These are phyloP conservation scores for Merodon equestris DNA, from an alignment of 2,888 invertebrate genomes.

Conservation along the genomic window DNA sequence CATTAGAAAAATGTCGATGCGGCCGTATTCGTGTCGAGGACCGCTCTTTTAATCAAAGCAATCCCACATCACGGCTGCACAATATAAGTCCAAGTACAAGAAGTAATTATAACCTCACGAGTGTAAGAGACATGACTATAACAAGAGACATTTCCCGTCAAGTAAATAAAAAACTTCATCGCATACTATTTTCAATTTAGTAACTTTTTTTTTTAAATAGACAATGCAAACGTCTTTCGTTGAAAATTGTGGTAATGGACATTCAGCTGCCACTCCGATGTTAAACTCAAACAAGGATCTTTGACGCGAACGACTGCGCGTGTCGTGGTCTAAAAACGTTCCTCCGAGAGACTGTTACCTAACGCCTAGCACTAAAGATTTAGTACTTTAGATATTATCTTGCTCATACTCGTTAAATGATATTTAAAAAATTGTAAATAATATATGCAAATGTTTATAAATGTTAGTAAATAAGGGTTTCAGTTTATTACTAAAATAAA, in stretches of 20 bases:
- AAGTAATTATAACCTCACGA: constrained; percentile 72
- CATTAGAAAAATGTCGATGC: constrained; percentile 83
- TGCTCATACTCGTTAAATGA: constrained; percentile 31
- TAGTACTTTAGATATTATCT: constrained; percentile 37
- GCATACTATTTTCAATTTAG: too few species aligned
- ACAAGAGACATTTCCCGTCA: constrained; percentile 70
- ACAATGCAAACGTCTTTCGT: constrained; percentile 71
- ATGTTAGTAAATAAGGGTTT: constrained; percentile 25
- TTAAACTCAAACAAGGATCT: constrained; percentile 57
- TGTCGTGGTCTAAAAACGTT: constrained; percentile 68
- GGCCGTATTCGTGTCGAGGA: constrained; percentile 70
- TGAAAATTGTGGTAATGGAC: constrained; percentile 70
- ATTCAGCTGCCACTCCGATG: constrained; percentile 59
- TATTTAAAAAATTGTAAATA: constrained; percentile 31
- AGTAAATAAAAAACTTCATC: constrained; percentile 44
- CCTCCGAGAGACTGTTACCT: constrained; percentile 65
- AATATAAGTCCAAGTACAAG: constrained; percentile 71
- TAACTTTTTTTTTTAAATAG: constrained; percentile 37
- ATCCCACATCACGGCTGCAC: constrained; percentile 70
- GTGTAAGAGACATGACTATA: constrained; percentile 70
- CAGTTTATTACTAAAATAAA: constrained; percentile 12
- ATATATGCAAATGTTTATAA: constrained; percentile 15
- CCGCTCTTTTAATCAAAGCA: constrained; percentile 70
- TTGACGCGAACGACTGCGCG: constrained; percentile 68
- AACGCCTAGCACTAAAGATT: constrained; percentile 54